Evolutionary conservation across 92 coral and sea anemone species (phyloP), one percentile per base, ranked within the genome.

Genomic region (Bergia puertoricense): DNA sequence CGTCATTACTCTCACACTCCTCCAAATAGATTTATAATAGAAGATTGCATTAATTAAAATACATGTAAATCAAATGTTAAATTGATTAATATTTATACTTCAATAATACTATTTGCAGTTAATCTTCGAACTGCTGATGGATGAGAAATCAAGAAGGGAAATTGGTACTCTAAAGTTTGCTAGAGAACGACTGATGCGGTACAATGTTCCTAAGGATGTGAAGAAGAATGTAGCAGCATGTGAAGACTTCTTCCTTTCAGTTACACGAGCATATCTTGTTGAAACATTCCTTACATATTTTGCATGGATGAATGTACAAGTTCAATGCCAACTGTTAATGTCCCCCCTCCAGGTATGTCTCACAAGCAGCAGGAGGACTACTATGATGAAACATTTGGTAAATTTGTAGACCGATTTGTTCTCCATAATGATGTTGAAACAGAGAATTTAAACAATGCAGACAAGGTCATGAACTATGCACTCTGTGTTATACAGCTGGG

Each of bases 151-250:
- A 5, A 14, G 82, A 74, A 44, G 89, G 39, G 84, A 86, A 76
- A 87, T 43, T 78, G 85, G 78, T 44, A 87, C 89, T n/a, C 56
- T 87, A 48, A 79, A 87, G 79, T 87, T 62, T 75, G 80, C 81
- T 37, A 79, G 90, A 57, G 85, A 87, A 77, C 7, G 78, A 16
- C 45, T 87, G 6, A 87, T 87, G 90, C 85, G 79, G 1, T 79
- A 79, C 84, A 87, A 87, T 46, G 90, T 87, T 10, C 85, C 90
- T 43, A 43, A 82, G 37, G 74, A 65, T 79, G 90, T 79, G 50
- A 87, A 87, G 56, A 87, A 79, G 78, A 87, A 87, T 84, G 85
- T 77, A n/a, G 90, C 69, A 38, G 90, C 85, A 41, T 87, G 80
- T 45, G 85, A 87, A 43, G 85, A 87, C n/a, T 78, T 87, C 78